Evolutionary conservation across 2,888 invertebrate genomes (phyloP).

Genomic region (Harpagoxenus sublaevis): DNA sequence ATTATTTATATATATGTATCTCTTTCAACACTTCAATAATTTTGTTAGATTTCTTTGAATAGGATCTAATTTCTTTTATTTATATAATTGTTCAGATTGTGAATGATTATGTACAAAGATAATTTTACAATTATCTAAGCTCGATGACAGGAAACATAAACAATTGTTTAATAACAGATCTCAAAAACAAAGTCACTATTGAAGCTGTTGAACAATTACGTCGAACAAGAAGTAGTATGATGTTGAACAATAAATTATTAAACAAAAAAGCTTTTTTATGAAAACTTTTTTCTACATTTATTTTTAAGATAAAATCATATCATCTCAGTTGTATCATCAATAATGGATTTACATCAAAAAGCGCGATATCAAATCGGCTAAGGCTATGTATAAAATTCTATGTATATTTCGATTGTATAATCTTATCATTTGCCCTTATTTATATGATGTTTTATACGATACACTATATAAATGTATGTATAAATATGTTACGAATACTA

Average conservation of each 20-base stretch:
- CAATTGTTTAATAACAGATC: conserved; percentile 4
- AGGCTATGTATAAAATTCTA: conserved; percentile 26
- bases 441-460: conserved; percentile 35
- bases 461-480: conserved; percentile 47
- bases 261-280: neutral
- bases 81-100: neutral
- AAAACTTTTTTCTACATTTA: conserved; percentile 21
- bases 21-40: neutral
- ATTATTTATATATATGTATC: neutral
- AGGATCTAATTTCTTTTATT: neutral
- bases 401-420: conserved; percentile 34
- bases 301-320: conserved; percentile 8
- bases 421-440: conserved; percentile 13
- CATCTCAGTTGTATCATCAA: neutral
- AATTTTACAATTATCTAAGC: neutral
- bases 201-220: neutral
- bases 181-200: neutral
- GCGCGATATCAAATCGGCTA: conserved; percentile 17
- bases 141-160: neutral
- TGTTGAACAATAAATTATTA: neutral
- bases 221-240: neutral
- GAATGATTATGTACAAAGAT: conserved; percentile 7
- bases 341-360: conserved; percentile 1
- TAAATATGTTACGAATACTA: conserved; percentile 46
- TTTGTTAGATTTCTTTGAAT: neutral